A percentile compares a stretch with the other conserved stretches of the same genome.
phyloP scores from a whole-genome alignment of 2,888 invertebrate species.

The Lasioglossum marginatum region DNA sequence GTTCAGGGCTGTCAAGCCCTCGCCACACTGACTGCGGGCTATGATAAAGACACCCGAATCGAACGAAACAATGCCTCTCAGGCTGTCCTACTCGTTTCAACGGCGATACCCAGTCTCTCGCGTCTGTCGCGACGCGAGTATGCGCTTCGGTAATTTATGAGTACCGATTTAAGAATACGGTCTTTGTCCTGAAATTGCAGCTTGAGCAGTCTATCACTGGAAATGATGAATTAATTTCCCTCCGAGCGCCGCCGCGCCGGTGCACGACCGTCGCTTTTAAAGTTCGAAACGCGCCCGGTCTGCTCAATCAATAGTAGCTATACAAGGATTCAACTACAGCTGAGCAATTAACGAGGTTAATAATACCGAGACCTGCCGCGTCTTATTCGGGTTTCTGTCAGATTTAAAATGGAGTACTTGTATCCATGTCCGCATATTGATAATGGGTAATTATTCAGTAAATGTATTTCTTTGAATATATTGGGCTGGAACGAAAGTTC shows the following conservation, averaged over 20 bases:
- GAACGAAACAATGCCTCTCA: constrained; percentile 62
- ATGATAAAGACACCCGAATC: constrained; percentile 74
- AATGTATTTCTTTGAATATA: no score
- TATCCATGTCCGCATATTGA: no score
- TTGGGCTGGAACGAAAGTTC: no score
- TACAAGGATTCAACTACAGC: not conserved
- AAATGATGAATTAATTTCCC: not conserved
- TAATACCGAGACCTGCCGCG: not conserved
- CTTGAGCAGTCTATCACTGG: not conserved
- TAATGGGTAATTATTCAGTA: no score
- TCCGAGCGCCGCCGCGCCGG: no score
- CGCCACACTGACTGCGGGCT: constrained; percentile 63
- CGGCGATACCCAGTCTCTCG: constrained; percentile 13
- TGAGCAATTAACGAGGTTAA: not conserved
- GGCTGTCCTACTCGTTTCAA: constrained; percentile 33
- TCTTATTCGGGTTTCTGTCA: not conserved
- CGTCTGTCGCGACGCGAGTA: not conserved
- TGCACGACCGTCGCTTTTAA: not conserved
- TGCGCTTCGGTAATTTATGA: constrained; percentile 18
- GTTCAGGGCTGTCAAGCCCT: constrained; percentile 73
- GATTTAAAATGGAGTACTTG: not conserved
- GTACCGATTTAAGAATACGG: not conserved
- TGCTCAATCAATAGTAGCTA: not conserved
- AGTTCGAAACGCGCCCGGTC: not conserved
- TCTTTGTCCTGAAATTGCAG: not conserved